Base-by-base conservation (phyloP, 1,140 invertebrate genomes). In the Solenopsis invicta region DNA sequence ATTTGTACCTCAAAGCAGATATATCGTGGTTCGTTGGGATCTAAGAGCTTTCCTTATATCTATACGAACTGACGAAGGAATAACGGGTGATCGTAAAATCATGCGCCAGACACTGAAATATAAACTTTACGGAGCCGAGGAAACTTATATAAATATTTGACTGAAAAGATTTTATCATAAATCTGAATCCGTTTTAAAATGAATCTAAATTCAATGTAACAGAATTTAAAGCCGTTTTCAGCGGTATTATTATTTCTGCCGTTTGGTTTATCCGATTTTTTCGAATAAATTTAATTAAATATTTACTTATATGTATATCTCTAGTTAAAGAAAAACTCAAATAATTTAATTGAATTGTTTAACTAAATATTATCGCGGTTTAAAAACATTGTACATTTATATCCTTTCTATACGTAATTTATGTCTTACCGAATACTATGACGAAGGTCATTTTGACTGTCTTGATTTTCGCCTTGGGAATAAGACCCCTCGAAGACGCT, bases 371-470 rank as follows among this genome's bases (percentile, higher is more conserved):
- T 12, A 54, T 6, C 48, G 10, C 45, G 12, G 12, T 41, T 67
- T 6, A 72, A 50, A 16, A 52, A 52, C 4, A 59, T 21, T 62
- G 56, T 62, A 41, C 9, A 61, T 24, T 64, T 18, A 16, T 56
- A 12, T 13, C 21, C 61, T 59, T 76, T 62, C 2, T 77, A 0
- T 59, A 41, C 18, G 2, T n/a, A 37, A n/a, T 64, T 48, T 52
- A 21, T 24, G 34, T 95, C 96, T 97, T 95, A 98, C 98, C 98
- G 92, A 99, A 98, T 85, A 99, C 98, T 91, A 99, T 99, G 82
- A 98, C 98, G 88, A 99, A 97, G 0, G 99, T 99, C 98, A 99
- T 99, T 95, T 99, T 99, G 62, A 99, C 97, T n/a, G 98, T 99
- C 95, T 99, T 98, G 87, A 99, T 98, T 96, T 99, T 99, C 10